phyloP scores from a whole-genome alignment of 2,113 vertebrate genomes.

The Aepyceros melampus region DNA sequence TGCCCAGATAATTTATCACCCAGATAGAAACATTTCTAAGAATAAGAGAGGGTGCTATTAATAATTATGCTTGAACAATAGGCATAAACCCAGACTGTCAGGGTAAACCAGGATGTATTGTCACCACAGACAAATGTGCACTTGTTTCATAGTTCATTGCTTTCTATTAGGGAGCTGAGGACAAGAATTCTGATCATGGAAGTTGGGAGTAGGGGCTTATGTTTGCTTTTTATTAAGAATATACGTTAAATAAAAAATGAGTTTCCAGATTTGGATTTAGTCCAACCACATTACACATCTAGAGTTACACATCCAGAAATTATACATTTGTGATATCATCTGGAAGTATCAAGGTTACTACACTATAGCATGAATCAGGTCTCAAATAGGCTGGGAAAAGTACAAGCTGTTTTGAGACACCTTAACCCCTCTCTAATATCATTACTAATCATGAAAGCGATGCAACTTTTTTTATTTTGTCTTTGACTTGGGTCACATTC shows the following conservation, averaged over 20 bases:
- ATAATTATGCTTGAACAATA: neutral
- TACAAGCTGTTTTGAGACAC: conserved; percentile 53
- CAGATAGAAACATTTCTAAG: neutral
- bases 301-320: neutral
- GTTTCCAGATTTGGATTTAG: neutral
- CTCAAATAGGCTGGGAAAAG: conserved; percentile 30
- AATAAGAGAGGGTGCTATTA: neutral
- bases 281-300: neutral
- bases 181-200: neutral
- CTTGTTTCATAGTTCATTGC: neutral
- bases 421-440: neutral
- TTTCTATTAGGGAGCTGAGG: neutral
- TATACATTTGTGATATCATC: neutral
- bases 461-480: conserved; percentile 49
- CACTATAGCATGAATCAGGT: conserved; percentile 12
- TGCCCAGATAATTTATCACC: neutral
- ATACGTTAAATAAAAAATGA: neutral
- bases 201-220: neutral
- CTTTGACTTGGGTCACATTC: conserved; percentile 55
- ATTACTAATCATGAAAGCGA: conserved; percentile 48
- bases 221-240: neutral
- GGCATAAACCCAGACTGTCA: neutral
- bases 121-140: neutral
- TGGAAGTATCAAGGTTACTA: neutral
- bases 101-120: neutral